Evolutionary conservation across 2,113 vertebrate genomes (phyloP).

Genomic region (Engraulis encrasicolus): DNA sequence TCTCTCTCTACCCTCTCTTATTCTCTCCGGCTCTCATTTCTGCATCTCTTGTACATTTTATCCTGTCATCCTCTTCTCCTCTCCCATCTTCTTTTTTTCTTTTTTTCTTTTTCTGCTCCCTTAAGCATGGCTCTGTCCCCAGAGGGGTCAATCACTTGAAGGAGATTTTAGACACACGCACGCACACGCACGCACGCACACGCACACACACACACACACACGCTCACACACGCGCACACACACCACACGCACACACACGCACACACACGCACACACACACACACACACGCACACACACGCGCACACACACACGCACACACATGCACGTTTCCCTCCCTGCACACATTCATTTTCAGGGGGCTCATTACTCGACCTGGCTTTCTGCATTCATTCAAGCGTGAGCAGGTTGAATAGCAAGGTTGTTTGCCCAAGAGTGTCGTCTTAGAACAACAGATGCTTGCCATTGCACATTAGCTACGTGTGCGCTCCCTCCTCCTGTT

Average conservation of each 20-base stretch:
- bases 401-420: neutral
- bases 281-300: neutral
- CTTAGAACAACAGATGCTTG: neutral
- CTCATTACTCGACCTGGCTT: neutral
- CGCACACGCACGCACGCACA: neutral
- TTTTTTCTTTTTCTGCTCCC: conserved; percentile 40
- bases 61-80: conserved; percentile 27
- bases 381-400: neutral
- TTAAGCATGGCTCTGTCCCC: conserved; percentile 31
- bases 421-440: neutral
- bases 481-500: neutral
- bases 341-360: neutral
- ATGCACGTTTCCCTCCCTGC: neutral
- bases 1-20: neutral
- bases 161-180: conserved; percentile 20
- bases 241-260: neutral
- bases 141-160: conserved; percentile 35
- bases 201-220: neutral
- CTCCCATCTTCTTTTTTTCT: conserved; percentile 3
- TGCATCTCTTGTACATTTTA: neutral
- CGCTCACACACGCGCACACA: neutral
- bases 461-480: neutral
- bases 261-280: neutral
- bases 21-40: conserved; percentile 14
- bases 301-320: neutral